Evolutionary conservation across 2,113 vertebrate species (phyloP).

Genomic region (Capricornis sumatraensis): DNA sequence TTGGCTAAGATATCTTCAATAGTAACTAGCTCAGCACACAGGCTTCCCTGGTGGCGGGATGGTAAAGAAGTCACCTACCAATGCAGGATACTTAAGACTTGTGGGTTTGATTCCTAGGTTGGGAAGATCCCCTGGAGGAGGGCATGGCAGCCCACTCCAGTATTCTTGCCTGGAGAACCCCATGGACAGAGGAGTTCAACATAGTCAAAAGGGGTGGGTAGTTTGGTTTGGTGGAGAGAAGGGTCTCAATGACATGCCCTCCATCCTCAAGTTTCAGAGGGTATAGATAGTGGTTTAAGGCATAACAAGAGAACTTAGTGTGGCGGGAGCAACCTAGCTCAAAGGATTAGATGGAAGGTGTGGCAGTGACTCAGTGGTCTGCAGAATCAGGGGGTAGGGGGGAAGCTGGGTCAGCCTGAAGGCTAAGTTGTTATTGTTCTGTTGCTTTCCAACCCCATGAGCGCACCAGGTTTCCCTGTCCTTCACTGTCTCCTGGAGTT

Average conservation of each 20-base stretch:
- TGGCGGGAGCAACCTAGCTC: not conserved
- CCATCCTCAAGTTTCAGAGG: not conserved
- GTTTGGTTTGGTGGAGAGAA: not conserved
- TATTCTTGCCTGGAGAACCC: not conserved
- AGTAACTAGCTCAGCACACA: not conserved
- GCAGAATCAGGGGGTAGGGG: not conserved
- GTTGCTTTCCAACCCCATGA: rapidly evolving
- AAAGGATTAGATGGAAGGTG: not conserved
- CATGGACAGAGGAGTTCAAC: not conserved
- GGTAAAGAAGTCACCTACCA: not conserved
- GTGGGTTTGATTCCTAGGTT: not conserved
- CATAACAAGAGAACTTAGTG: not conserved
- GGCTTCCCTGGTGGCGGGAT: not conserved
- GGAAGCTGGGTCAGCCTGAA: not conserved
- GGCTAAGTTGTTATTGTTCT: not conserved
- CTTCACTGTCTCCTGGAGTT: not conserved
- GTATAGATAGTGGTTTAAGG: not conserved
- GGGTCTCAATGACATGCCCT: not conserved
- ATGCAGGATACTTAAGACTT: not conserved
- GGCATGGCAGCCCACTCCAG: not conserved
- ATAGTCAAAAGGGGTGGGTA: not conserved
- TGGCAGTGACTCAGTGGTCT: not conserved
- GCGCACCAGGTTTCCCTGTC: not conserved
- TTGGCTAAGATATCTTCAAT: not conserved
- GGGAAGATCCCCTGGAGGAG: not conserved